phyloP scores from a whole-genome alignment of 2,888 invertebrate genomes.

The Acanthopleura granulata region DNA sequence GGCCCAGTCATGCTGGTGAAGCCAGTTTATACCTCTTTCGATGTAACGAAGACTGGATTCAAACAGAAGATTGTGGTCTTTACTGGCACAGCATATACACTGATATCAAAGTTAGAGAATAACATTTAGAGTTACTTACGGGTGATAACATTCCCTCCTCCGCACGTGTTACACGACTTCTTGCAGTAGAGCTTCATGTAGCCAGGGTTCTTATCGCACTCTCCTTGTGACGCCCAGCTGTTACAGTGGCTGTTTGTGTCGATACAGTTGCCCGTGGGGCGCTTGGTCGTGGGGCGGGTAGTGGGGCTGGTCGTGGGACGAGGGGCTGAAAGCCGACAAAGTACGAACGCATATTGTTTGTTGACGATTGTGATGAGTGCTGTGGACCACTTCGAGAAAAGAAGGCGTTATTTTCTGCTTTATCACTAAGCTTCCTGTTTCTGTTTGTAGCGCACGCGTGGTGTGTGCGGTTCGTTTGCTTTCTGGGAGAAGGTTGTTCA shows the following conservation, averaged over 20 bases:
- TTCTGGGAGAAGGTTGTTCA: too few relatives aligned
- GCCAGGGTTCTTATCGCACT: conserved; percentile 34
- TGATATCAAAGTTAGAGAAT: too few relatives aligned
- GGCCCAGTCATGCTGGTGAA: too few relatives aligned
- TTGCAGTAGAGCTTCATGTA: conserved; percentile 36
- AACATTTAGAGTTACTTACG: not conserved
- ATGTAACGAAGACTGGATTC: too few relatives aligned
- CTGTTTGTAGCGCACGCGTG: too few relatives aligned
- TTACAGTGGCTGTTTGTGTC: conserved; percentile 23
- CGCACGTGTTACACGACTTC: conserved; percentile 34
- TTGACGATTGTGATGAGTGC: not conserved
- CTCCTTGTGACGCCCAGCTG: conserved; percentile 30
- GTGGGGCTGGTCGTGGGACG: not conserved
- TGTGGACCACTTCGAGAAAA: not conserved
- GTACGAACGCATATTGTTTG: not conserved
- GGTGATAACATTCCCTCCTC: conserved; percentile 19
- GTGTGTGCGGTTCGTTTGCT: too few relatives aligned
- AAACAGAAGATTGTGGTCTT: too few relatives aligned
- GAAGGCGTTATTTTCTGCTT: not conserved
- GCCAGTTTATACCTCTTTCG: too few relatives aligned
- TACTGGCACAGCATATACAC: too few relatives aligned
- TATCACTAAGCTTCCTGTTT: not conserved
- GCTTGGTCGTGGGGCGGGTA: not conserved
- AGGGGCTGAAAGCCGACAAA: not conserved
- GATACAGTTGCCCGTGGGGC: conserved; percentile 12